Base-by-base conservation (phyloP, 2,113 vertebrate species). In the Paratilapia polleni region DNA sequence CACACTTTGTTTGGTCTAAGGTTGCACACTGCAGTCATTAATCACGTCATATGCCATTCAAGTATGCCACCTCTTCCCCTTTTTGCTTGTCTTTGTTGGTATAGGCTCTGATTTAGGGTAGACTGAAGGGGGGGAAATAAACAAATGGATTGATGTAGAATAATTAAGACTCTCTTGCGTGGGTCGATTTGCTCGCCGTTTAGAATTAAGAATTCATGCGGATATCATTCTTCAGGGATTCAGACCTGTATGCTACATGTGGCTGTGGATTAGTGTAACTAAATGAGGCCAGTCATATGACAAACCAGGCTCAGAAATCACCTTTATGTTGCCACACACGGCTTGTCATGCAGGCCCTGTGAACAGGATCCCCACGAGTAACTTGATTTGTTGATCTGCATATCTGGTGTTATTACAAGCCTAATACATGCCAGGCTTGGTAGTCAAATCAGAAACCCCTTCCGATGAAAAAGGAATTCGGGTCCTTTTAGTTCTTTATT, bases 101-200 rank as follows among this genome's bases (percentile, higher is more conserved):
- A 52, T 76, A 63, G 43, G 41, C 26, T 79, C 10, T 26, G 43
- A 28, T 2, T 6, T 57, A 59, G 70, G 26, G 8, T 56, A 62
- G 63, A 83, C 66, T 34, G 26, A 41, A 15, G 49, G 43, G 22
- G 49, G 28, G 34, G n/a, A n/a, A 62, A 49, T 78, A 87, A 84
- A 88, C 78, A 84, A 78, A 87, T 9, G 49, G 80, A 87, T 93
- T 85, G 66, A 90, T 86, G n/a, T 70, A 73, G 81, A 88, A 89
- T 87, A 82, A 90, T 89, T 49, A 78, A 87, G 24, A 77, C 70
- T 54, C 56, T 76, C 31, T 82, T 41, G 49, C 11, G n/a, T 70
- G 20, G n/a, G 47, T 74, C 56, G 64, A 49, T 76, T 83, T 77
- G 22, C 49, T 34, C 24, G 26, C 15, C 38, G 49, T 81, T 85